Evolutionary conservation across 1,140 invertebrate genomes (phyloP).

Genomic region (Drosophila eugracilis): DNA sequence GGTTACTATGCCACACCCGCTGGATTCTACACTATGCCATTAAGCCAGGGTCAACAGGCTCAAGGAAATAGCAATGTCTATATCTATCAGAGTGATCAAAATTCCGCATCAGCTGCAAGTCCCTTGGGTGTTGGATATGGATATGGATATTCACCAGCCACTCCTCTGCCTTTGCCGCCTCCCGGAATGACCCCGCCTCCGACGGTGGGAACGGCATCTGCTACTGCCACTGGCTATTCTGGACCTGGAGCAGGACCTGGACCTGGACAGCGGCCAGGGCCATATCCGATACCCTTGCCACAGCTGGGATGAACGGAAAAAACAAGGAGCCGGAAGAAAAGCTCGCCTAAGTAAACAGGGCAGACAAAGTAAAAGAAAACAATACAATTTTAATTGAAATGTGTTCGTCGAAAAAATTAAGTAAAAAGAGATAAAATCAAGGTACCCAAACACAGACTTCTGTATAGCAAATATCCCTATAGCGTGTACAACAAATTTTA

Average conservation of each 20-base stretch:
- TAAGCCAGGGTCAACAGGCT: constrained; percentile 59
- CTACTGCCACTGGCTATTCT: constrained; percentile 46
- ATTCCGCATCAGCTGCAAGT: constrained; percentile 18
- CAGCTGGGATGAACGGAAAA: constrained; percentile 28
- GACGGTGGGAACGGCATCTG: constrained; percentile 20
- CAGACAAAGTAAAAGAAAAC: constrained; percentile 81
- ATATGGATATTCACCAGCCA: constrained; percentile 38
- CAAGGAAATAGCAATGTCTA: constrained; percentile 72
- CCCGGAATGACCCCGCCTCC: constrained; percentile 4
- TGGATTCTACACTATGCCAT: constrained; percentile 45
- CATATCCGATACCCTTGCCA: constrained; percentile 29
- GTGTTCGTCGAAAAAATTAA: constrained; percentile 43
- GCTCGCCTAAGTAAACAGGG: constrained; percentile 76
- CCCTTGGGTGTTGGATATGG: constrained; percentile 55
- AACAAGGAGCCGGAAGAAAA: constrained; percentile 25
- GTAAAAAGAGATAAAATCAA: constrained; percentile 10
- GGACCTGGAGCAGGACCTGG: not conserved
- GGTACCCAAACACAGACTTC: too few relatives aligned
- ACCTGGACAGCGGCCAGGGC: constrained; percentile 34
- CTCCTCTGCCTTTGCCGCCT: constrained; percentile 13
- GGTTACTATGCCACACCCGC: constrained; percentile 30
- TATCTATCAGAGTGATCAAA: constrained; percentile 71
- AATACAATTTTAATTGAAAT: constrained; percentile 84
- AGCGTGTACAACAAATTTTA: too few relatives aligned
- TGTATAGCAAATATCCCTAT: too few relatives aligned